A percentile compares a stretch with the other conserved stretches of the same genome.
Conservation (phyloP, 2,888 invertebrate species). For the Synergus umbraculus region DNA sequence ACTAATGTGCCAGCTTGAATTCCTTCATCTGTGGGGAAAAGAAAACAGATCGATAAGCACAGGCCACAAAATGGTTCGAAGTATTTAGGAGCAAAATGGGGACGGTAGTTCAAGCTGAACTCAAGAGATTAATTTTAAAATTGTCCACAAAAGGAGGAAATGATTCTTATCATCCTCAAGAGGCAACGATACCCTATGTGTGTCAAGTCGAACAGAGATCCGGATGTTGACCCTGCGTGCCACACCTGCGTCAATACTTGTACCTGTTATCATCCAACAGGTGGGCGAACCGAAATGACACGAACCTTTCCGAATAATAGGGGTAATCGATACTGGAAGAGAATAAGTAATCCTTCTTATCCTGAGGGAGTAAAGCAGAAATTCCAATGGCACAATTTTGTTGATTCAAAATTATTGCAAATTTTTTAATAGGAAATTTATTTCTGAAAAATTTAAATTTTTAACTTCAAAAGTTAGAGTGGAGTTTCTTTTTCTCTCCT, state of each 20-base stretch:
- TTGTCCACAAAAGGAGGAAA: not conserved
- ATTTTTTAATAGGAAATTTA: too few relatives aligned
- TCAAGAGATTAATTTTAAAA: not conserved
- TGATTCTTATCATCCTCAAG: not conserved
- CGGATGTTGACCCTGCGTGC: slow-evolving; percentile 67
- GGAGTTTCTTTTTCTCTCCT: too few relatives aligned
- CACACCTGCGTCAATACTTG: slow-evolving; percentile 70
- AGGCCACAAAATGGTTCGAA: not conserved
- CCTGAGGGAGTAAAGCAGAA: slow-evolving; percentile 44
- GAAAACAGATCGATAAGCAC: slow-evolving; percentile 61
- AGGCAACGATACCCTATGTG: slow-evolving; percentile 23
- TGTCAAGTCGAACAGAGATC: slow-evolving; percentile 39
- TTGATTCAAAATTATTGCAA: too few relatives aligned
- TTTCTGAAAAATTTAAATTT: too few relatives aligned
- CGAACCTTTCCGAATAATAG: slow-evolving; percentile 45
- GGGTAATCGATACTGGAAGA: slow-evolving; percentile 15
- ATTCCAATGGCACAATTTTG: not conserved
- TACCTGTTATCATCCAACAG: slow-evolving; percentile 65
- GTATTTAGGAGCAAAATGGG: not conserved
- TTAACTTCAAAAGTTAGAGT: too few relatives aligned
- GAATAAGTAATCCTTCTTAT: slow-evolving; percentile 47
- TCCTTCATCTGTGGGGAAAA: slow-evolving; percentile 52
- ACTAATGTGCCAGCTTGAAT: slow-evolving; percentile 41
- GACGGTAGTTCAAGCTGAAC: slow-evolving; percentile 18
- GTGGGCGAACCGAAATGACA: slow-evolving; percentile 57